phyloP scores from a whole-genome alignment of 1,140 invertebrate species.

The Agrypnia vestita region DNA sequence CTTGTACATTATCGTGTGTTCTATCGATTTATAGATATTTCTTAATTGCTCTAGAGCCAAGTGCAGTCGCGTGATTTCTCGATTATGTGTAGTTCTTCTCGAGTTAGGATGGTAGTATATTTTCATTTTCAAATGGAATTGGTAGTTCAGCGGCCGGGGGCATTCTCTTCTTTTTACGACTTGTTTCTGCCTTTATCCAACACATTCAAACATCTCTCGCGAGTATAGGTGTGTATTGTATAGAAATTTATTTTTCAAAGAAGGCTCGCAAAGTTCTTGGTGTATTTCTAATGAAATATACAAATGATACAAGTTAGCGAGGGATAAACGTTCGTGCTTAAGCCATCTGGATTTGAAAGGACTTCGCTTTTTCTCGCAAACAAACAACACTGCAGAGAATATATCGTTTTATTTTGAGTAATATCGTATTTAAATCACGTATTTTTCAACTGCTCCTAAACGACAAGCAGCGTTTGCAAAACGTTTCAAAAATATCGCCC shows the following conservation, averaged over 20 bases:
- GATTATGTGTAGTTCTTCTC: too few species aligned
- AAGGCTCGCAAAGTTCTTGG: neutral
- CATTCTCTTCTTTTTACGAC: too few species aligned
- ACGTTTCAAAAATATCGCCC: neutral
- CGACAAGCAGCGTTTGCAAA: slow-evolving; percentile 19
- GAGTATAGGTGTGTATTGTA: too few species aligned
- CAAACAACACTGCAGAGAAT: slow-evolving; percentile 36
- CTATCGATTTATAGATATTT: too few species aligned
- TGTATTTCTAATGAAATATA: slow-evolving; percentile 38
- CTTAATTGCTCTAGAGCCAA: too few species aligned
- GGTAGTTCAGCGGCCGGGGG: too few species aligned
- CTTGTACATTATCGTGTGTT: too few species aligned
- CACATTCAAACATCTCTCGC: too few species aligned
- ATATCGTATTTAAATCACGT: slow-evolving; percentile 55
- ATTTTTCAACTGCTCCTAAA: slow-evolving; percentile 48
- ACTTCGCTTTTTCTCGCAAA: slow-evolving; percentile 44
- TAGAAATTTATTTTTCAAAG: neutral
- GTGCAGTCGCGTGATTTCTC: too few species aligned
- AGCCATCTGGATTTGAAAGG: slow-evolving; percentile 46
- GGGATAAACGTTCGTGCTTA: slow-evolving; percentile 35
- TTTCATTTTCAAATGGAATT: too few species aligned
- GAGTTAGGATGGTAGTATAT: too few species aligned
- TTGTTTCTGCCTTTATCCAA: too few species aligned
- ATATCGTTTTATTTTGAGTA: slow-evolving; percentile 54
- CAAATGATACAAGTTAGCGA: slow-evolving; percentile 30